A percentile compares a stretch with the other conserved stretches of the same genome.
These are phyloP conservation scores for Alexandromys fortis DNA, from an alignment of 2,113 vertebrate genomes.

Conservation along the genomic window DNA sequence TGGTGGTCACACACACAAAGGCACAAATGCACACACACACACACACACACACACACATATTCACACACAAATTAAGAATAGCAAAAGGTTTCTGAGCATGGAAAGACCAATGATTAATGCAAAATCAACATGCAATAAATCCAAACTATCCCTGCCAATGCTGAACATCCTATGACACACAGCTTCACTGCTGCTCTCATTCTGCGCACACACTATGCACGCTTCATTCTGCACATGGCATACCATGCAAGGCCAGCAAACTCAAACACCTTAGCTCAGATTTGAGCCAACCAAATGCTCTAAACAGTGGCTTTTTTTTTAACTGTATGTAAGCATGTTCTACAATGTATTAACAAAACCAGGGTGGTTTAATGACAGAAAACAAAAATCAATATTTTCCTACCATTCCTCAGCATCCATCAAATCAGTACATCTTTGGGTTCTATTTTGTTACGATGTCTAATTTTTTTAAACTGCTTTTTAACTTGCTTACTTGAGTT, in stretches of 20 bases:
- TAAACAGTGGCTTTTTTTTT: background rate
- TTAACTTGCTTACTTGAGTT: background rate
- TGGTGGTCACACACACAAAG: background rate
- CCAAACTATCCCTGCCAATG: background rate
- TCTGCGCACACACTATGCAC: background rate
- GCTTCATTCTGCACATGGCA: background rate
- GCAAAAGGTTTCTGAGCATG: background rate
- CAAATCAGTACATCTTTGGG: background rate
- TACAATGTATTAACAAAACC: background rate
- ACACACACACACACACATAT: background rate
- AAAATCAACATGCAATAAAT: background rate
- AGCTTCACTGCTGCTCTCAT: background rate
- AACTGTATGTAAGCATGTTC: background rate
- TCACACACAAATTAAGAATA: background rate
- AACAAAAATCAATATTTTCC: background rate
- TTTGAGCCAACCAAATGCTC: background rate
- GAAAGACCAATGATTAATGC: background rate
- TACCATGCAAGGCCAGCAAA: background rate
- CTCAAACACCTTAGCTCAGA: background rate
- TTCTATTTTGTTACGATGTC: background rate
- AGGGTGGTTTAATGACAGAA: background rate
- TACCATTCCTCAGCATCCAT: background rate
- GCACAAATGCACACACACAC: background rate
- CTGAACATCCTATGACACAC: background rate
- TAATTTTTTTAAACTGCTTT: background rate